Evolutionary conservation across 2,113 vertebrate species (phyloP).

Genomic region (Anser cygnoides): DNA sequence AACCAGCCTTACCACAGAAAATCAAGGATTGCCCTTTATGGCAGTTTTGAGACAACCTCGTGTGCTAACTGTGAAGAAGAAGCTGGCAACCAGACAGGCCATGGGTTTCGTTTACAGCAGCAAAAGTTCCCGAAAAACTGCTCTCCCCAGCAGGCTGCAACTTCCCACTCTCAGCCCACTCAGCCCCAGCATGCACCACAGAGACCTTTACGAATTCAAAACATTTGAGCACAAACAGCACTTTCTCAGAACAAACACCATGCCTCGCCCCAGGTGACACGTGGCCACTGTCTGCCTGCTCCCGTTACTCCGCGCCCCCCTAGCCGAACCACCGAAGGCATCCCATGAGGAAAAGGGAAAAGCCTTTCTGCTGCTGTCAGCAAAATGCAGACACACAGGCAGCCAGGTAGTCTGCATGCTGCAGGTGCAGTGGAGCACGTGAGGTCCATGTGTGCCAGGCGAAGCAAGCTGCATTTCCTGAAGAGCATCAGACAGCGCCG

Average conservation of each 20-base stretch:
- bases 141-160: background rate
- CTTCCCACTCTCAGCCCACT: background rate
- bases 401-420: background rate
- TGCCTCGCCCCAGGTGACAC: background rate
- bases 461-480: background rate
- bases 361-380: background rate
- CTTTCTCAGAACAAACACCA: background rate
- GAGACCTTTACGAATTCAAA: background rate
- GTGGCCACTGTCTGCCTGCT: no score
- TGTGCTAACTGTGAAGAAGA: background rate
- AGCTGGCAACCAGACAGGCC: background rate
- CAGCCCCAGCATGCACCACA: background rate
- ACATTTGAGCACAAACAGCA: background rate
- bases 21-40: background rate
- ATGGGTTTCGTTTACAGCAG: background rate
- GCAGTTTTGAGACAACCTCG: background rate
- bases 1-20: background rate
- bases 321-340: background rate
- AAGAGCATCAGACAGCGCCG: accelerated
- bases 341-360: background rate
- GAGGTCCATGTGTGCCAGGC: background rate
- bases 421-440: accelerated
- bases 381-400: background rate
- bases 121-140: background rate
- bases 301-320: background rate